phyloP scores from a whole-genome alignment of 2,888 invertebrate species.

The Anticlea derivata region DNA sequence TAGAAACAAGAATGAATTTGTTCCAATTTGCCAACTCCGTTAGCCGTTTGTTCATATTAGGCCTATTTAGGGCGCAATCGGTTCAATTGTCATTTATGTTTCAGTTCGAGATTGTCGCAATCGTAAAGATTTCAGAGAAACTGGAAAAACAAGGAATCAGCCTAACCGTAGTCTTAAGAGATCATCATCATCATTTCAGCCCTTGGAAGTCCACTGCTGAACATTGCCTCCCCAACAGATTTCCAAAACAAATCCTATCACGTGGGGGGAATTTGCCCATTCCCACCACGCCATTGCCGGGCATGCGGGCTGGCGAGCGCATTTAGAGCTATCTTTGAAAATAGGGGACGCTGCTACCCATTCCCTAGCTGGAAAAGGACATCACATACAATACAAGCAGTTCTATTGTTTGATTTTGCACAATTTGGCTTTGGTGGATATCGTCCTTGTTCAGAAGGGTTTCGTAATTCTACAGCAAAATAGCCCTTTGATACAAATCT shows the following conservation, averaged over 20 bases:
- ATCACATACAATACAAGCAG: background rate
- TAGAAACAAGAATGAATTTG: constrained; percentile 9
- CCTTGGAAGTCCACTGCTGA: no score
- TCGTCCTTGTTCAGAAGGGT: constrained; percentile 2
- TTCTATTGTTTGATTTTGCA: constrained; percentile 8
- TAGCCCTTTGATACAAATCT: constrained; percentile 30
- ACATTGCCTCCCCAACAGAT: no score
- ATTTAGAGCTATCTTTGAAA: no score
- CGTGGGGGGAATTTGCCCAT: no score
- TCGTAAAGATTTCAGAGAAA: background rate
- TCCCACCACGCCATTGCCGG: no score
- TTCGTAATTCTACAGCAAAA: constrained; percentile 20
- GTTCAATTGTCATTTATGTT: constrained; percentile 9
- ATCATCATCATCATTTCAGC: no score
- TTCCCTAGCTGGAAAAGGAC: no score
- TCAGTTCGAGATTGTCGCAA: background rate
- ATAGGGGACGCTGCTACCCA: no score
- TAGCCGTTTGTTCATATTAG: constrained; percentile 10
- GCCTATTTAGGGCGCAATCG: constrained; percentile 1
- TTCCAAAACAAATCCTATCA: no score
- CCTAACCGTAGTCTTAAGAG: no score
- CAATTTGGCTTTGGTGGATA: constrained; percentile 7
- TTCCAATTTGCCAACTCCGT: constrained; percentile 4
- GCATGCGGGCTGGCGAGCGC: no score
- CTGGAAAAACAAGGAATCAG: no score